Base-by-base conservation (phyloP, 2,113 vertebrate genomes). In the Nannospalax galili region DNA sequence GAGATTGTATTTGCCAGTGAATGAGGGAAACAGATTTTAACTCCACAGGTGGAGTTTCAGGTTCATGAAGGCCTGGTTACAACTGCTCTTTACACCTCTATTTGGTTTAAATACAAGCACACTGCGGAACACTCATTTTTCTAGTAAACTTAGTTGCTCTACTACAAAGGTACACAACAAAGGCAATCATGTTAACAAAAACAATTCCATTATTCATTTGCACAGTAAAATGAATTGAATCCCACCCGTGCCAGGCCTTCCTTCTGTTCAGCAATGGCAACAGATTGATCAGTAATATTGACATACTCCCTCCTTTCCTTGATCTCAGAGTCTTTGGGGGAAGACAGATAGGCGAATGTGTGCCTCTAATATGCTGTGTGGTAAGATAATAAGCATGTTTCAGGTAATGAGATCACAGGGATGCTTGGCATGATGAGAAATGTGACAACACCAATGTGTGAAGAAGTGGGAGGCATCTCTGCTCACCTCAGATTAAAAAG, bases 21-120 rank as follows among this genome's bases (percentile, higher is more conserved):
- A 91, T 60, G 52, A 86, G 92, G 24, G 79, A 86, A 37, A 82
- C 3, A 69, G 56, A 95, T 85, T 95, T 94, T 95, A 91, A 92
- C 45, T 26, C n/a, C 16, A 90, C 26, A 40, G 56, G 69, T 94
- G 17, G 24, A 48, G 69, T 94, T 91, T 95, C 60, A 84, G 69
- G 93, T 93, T 64, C 58, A 62, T 45, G 56, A 75, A 40, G 60
- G 22, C 52, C 0, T 1, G 58, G 24, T 70, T 74, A 60, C 26
- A 37, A 89, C 12, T 79, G 40, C 20, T 70, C 79, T 87, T 84
- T 95, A 60, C 84, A 79, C 10, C 19, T 58, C 12, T 85, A 22
- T 72, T 78, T 45, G 5, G 17, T 75, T 62, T 52, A 52, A 52
- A 52, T 52, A 52, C 48, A 52, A 52, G 42, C 80, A 17, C 35